A percentile compares a stretch with the other conserved stretches of the same genome.
These are phyloP conservation scores for Holcopasites calliopsidis DNA, from an alignment of 1,140 invertebrate genomes.

Conservation along the genomic window DNA sequence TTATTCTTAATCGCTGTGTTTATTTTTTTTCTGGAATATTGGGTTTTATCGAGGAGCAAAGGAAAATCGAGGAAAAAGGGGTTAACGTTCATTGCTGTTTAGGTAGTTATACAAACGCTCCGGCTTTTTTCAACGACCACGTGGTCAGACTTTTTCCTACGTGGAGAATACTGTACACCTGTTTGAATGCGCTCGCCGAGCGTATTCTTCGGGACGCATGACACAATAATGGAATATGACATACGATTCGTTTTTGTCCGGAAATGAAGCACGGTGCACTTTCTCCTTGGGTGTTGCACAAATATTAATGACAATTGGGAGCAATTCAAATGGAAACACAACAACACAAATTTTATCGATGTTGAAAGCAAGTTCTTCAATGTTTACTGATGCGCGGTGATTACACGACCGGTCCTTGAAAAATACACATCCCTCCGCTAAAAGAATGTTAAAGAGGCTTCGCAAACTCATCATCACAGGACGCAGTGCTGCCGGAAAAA, in stretches of 20 bases:
- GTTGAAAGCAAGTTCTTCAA: too few species aligned
- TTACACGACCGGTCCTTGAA: too few species aligned
- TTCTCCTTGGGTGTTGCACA: not conserved
- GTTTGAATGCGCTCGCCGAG: constrained; percentile 53
- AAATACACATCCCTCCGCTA: too few species aligned
- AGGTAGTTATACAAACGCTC: constrained; percentile 12
- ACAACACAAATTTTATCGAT: too few species aligned
- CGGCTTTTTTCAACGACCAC: constrained; percentile 48
- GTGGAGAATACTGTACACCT: constrained; percentile 57
- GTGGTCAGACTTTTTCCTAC: constrained; percentile 40
- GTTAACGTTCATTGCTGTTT: constrained; percentile 39
- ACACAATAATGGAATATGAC: constrained; percentile 8
- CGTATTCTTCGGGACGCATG: constrained; percentile 1
- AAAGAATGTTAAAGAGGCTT: too few species aligned
- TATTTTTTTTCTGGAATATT: not conserved
- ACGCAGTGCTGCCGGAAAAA: too few species aligned
- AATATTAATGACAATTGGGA: too few species aligned
- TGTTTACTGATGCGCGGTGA: too few species aligned
- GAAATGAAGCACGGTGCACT: not conserved
- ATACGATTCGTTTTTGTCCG: constrained; percentile 16
- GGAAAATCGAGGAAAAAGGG: not conserved
- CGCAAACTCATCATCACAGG: too few species aligned
- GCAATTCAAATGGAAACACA: too few species aligned
- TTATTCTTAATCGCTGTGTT: not conserved
- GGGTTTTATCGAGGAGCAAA: not conserved